Evolutionary conservation across 2,888 invertebrate genomes (phyloP).

Genomic region (Polietes domitor): DNA sequence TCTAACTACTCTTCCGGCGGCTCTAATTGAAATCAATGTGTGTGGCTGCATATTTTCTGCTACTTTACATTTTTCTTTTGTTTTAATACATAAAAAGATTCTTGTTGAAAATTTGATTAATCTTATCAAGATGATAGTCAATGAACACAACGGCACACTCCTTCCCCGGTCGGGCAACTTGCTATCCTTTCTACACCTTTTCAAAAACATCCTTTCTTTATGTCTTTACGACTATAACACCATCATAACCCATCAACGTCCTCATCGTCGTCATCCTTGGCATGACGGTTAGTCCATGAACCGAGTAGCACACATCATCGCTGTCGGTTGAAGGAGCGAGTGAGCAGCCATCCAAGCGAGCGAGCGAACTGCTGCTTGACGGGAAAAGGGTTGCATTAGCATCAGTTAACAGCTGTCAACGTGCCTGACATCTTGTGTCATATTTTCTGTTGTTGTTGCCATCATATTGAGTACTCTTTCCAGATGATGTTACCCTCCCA

Average conservation of each 20-base stretch:
- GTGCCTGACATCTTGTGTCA: conserved; percentile 67
- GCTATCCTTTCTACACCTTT: conserved; percentile 62
- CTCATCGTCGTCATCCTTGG: conserved; percentile 21
- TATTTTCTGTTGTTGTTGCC: conserved; percentile 36
- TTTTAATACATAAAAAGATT: conserved; percentile 45
- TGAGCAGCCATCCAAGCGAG: neutral
- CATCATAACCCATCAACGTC: conserved; percentile 28
- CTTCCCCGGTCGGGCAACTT: conserved; percentile 34
- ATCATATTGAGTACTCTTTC: neutral
- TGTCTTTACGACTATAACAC: conserved; percentile 31
- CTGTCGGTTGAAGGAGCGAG: neutral
- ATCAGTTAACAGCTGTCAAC: conserved; percentile 68
- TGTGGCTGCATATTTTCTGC: conserved; percentile 60
- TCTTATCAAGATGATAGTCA: conserved; percentile 78
- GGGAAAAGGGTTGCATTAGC: conserved; percentile 61
- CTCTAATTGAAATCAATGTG: conserved; percentile 25
- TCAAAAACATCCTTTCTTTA: conserved; percentile 47
- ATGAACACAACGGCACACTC: conserved; percentile 32
- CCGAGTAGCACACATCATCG: neutral
- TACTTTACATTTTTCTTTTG: conserved; percentile 60
- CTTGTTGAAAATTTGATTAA: conserved; percentile 80
- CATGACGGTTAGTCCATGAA: conserved; percentile 32
- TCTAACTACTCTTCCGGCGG: neutral
- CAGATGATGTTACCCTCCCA: neutral
- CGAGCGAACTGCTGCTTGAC: conserved; percentile 4